Conservation (phyloP, 2,797 vertebrate species). For the Pogoniulus pusillus region DNA sequence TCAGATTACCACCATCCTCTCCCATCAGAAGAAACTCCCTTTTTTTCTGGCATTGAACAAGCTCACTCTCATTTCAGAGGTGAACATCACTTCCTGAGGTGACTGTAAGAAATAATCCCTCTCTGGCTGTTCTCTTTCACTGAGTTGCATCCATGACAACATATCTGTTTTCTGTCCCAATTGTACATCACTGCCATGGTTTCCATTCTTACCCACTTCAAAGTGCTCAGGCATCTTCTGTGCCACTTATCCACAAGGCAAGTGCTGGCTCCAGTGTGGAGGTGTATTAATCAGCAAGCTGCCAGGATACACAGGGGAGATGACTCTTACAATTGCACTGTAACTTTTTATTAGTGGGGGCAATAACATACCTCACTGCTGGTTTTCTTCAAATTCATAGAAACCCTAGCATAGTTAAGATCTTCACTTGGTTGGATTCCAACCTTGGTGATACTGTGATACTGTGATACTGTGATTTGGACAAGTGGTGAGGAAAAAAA, state of each 20-base stretch:
- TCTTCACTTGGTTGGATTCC: neutral
- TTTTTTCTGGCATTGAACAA: neutral
- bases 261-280: rapidly evolving
- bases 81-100: neutral
- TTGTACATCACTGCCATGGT: neutral
- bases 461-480: no score
- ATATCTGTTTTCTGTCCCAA: neutral
- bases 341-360: neutral
- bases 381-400: neutral
- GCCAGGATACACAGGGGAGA: neutral
- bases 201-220: neutral
- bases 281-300: neutral
- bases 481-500: neutral
- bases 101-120: neutral
- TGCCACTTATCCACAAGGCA: neutral
- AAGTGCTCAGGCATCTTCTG: neutral
- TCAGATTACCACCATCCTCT: neutral
- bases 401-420: neutral
- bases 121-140: neutral
- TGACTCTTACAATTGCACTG: neutral
- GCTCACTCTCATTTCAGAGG: neutral
- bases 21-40: neutral
- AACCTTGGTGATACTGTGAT: no score
- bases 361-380: neutral
- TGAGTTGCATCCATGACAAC: neutral